Evolutionary conservation across 2,888 invertebrate species (phyloP).

Genomic region (Mythimna albipuncta): DNA sequence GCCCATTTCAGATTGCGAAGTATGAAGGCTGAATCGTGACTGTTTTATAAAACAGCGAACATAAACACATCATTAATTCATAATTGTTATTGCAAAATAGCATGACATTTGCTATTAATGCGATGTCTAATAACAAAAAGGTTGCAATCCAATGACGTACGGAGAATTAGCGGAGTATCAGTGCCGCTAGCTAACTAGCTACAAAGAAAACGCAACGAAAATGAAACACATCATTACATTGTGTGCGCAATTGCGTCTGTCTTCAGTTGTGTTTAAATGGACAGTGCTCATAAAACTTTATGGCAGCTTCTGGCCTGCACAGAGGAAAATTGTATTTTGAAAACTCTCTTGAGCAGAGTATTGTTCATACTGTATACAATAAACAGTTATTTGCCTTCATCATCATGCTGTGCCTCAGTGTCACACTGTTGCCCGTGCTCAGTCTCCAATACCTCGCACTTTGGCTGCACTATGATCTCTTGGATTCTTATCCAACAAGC

Average conservation of each 20-base stretch:
- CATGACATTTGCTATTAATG: constrained; percentile 49
- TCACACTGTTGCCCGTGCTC: no score
- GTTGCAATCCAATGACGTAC: constrained; percentile 44
- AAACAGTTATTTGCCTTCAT: no score
- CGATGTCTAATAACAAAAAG: constrained; percentile 41
- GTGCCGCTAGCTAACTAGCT: constrained; percentile 14
- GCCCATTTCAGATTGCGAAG: constrained; percentile 14
- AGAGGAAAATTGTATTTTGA: not conserved
- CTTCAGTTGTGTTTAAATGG: not conserved
- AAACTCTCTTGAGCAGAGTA: not conserved
- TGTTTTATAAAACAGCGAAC: constrained; percentile 20
- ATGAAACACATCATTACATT: constrained; percentile 23
- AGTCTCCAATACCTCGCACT: no score
- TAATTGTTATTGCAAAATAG: constrained; percentile 51
- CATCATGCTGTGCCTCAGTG: no score
- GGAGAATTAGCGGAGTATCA: constrained; percentile 27
- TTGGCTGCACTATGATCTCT: no score
- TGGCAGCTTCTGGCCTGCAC: no score
- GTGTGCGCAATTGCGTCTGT: not conserved
- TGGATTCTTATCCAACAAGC: no score
- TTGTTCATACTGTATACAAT: no score
- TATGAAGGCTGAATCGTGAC: constrained; percentile 33
- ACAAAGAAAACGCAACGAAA: constrained; percentile 30
- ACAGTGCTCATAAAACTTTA: not conserved
- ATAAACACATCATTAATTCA: constrained; percentile 48